phyloP scores from a whole-genome alignment of 2,113 vertebrate genomes.

The Plestiodon gilberti region DNA sequence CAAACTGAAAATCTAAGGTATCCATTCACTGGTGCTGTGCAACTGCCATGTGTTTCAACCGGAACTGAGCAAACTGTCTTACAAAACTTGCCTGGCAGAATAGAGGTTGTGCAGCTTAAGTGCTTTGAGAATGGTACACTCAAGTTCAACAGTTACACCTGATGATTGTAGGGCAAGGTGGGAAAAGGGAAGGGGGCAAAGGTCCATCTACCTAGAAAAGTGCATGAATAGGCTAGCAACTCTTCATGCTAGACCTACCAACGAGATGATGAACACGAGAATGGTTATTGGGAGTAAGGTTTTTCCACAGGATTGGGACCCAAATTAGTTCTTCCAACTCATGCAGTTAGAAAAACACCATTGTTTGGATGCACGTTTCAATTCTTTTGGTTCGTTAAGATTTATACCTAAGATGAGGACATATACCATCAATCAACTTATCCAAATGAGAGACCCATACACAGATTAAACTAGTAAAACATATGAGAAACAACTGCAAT shows the following conservation, averaged over 20 bases:
- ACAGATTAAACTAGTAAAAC: slow-evolving; percentile 71
- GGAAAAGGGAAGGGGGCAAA: background rate
- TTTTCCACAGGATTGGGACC: background rate
- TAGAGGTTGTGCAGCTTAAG: background rate
- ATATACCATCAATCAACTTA: slow-evolving; percentile 42
- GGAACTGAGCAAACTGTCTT: background rate
- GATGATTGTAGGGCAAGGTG: background rate
- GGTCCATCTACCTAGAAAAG: background rate
- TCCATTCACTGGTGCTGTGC: too few species aligned
- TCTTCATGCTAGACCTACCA: slow-evolving; percentile 3
- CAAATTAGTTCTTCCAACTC: slow-evolving; percentile 33
- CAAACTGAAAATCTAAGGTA: slow-evolving; percentile 21
- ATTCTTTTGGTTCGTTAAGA: slow-evolving; percentile 51
- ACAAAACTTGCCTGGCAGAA: background rate
- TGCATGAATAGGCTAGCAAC: slow-evolving; percentile 3
- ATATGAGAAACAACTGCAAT: slow-evolving; percentile 51
- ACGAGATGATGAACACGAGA: slow-evolving; percentile 8
- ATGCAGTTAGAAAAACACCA: slow-evolving; percentile 18
- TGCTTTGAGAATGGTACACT: background rate
- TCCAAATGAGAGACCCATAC: slow-evolving; percentile 47
- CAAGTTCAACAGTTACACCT: slow-evolving; percentile 4
- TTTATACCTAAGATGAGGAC: slow-evolving; percentile 60
- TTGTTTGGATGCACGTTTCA: slow-evolving; percentile 43
- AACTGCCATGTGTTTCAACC: background rate
- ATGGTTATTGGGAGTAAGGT: background rate